Evolutionary conservation across 2,888 invertebrate genomes (phyloP), one percentile per base, ranked within the genome.

Genomic region (Gari tellinella): DNA sequence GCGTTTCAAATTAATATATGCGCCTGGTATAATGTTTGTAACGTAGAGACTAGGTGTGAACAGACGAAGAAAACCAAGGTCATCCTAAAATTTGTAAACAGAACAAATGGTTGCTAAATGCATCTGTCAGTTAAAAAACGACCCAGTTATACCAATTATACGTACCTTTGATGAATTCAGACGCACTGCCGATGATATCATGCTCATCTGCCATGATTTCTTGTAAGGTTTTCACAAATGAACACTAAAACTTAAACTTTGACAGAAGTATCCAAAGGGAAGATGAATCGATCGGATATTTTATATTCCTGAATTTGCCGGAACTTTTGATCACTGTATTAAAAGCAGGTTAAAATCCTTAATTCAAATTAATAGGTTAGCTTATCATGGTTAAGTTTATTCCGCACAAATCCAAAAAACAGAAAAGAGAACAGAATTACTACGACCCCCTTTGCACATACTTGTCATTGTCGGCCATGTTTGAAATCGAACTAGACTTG

Each of bases 121-220:
- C 31, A 31, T 31, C 31, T 31, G 31, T 31, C 31, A 31, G 10
- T 31, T 4, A 31, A 10, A 31, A 31, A 31, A 4, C 4, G 5
- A 7, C 31, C 10, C 4, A 7, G 10, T 31, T 31, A 7, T 31
- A 7, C 10, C 4, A 10, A 31, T 7, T 10, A 19, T 43, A 46
- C 86, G 82, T 70, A 91, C 91, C 91, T 89, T 89, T 90, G 21
- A 92, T 91, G 69, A 90, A 90, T 78, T 92, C 92, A 25, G 91
- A 91, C 58, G 91, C 91, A 84, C 91, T 91, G 45, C 91, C 91
- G 70, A 91, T 91, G 31, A 92, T 88, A 72, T 91, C 91, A 83
- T 90, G 85, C 75, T 90, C 91, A 80, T 90, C 90, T 43, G 89
- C 89, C 90, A 90, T 90, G 38, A 37, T 88, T 69, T 2, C 1